These are phyloP conservation scores for Hapalemur alaotrensis DNA, from an alignment of 2,797 vertebrate species.

Conservation along the genomic window DNA sequence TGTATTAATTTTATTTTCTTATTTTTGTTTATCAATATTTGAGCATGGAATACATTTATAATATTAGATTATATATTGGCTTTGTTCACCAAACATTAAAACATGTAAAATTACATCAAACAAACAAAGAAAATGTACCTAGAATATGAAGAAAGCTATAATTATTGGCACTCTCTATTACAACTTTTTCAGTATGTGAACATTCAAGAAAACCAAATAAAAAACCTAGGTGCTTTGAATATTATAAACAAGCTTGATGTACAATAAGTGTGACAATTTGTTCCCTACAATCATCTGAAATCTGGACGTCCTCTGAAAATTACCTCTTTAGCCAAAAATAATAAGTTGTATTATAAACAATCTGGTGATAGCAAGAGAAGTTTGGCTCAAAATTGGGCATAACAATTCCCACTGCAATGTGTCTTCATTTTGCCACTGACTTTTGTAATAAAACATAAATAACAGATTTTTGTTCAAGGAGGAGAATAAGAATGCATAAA, in stretches of 20 bases:
- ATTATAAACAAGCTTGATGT: neutral
- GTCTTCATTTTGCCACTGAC: neutral
- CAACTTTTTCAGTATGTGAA: neutral
- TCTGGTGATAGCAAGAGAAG: neutral
- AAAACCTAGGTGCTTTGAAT: neutral
- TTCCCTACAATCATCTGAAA: neutral
- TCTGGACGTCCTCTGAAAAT: neutral
- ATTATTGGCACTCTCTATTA: neutral
- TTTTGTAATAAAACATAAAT: neutral
- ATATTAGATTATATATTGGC: neutral
- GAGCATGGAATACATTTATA: neutral
- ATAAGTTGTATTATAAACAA: neutral
- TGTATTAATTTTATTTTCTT: neutral
- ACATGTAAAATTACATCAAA: neutral
- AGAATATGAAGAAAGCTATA: neutral
- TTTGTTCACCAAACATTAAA: neutral
- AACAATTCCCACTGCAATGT: neutral
- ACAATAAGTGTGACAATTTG: neutral
- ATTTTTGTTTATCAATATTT: conserved; percentile 6
- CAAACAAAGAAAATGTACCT: neutral
- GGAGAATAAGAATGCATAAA: neutral
- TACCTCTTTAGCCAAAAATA: neutral
- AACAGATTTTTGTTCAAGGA: neutral
- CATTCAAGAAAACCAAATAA: neutral
- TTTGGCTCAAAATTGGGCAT: neutral